Base-by-base conservation (phyloP, 2,113 vertebrate genomes). In the Larimichthys polyactis region DNA sequence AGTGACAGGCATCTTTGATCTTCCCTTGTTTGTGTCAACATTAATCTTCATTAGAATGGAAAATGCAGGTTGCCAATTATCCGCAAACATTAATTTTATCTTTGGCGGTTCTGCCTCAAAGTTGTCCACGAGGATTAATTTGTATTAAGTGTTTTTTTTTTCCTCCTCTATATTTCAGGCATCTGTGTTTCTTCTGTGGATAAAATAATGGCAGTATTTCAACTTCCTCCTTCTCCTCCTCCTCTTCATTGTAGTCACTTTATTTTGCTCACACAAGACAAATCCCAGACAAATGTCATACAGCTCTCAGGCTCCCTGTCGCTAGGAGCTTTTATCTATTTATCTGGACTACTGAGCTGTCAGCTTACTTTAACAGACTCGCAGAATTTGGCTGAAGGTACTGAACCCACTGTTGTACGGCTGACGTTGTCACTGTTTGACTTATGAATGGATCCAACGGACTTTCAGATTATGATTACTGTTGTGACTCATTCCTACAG, bases 41-140 rank as follows among this genome's bases (percentile, higher is more conserved):
- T 88, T 80, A 55, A 83, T 88, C 87, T 91, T 81, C 78, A 82
- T 91, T 82, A 78, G 72, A 59, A 71, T 54, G 77, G 73, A 79
- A 81, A 73, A 78, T 55, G 27, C 85, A 73, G 81, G 81, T 82
- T 85, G 75, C 79, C 82, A 88, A 82, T 91, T 90, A 88, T 73
- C 72, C 20, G 44, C 0, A 0, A 40, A 70, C 84, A 79, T 88
- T 72, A 48, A 71, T 81, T 89, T 83, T 15, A 29, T 81, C 63
- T 63, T 68, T 74, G 73, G 64, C 78, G 59, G 74, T 36, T 73
- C 16, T 4, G 49, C 73, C 79, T 73, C 68, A 48, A 67, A 58
- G 29, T 75, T 40, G 24, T 66, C 75, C 57, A 67, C 71, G 77
- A 79, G 70, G 59, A 76, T 83, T 81, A 10, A 78, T 82, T 69